A percentile compares a stretch with the other conserved stretches of the same genome.
phyloP scores from a whole-genome alignment of 2,888 invertebrate genomes.

The Napeogenes sylphis region DNA sequence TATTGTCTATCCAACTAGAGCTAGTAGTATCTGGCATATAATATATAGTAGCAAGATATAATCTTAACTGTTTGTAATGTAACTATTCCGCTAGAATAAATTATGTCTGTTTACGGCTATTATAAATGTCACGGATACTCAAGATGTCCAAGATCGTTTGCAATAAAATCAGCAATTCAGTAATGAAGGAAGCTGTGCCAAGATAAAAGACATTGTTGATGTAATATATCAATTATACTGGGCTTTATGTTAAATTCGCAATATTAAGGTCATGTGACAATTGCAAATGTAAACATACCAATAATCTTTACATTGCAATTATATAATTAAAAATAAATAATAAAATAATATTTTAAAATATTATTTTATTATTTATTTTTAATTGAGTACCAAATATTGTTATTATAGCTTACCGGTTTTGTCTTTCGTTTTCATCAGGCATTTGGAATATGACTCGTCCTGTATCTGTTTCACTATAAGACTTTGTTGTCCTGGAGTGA shows the following conservation, averaged over 20 bases:
- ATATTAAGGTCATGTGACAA: background rate
- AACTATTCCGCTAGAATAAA: background rate
- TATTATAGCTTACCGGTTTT: constrained; percentile 49
- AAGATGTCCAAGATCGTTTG: background rate
- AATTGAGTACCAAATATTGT: background rate
- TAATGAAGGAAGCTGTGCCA: background rate
- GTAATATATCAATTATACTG: background rate
- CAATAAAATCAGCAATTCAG: background rate
- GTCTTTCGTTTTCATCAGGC: constrained; percentile 54
- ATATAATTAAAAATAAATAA: too few relatives aligned
- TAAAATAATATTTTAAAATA: too few relatives aligned
- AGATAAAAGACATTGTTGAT: constrained; percentile 1
- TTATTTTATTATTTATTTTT: background rate
- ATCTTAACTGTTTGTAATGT: too few relatives aligned
- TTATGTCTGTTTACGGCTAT: background rate
- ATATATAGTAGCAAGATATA: too few relatives aligned
- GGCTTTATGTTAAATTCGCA: background rate
- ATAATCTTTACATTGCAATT: background rate
- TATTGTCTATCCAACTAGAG: too few relatives aligned
- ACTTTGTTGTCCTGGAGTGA: constrained; percentile 50
- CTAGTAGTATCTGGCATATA: too few relatives aligned
- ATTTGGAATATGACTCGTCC: constrained; percentile 61
- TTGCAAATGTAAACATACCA: background rate
- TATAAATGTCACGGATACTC: background rate
- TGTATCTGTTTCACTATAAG: constrained; percentile 47